These are phyloP conservation scores for Morus bassanus DNA, from an alignment of 2,797 vertebrate genomes.

Conservation along the genomic window DNA sequence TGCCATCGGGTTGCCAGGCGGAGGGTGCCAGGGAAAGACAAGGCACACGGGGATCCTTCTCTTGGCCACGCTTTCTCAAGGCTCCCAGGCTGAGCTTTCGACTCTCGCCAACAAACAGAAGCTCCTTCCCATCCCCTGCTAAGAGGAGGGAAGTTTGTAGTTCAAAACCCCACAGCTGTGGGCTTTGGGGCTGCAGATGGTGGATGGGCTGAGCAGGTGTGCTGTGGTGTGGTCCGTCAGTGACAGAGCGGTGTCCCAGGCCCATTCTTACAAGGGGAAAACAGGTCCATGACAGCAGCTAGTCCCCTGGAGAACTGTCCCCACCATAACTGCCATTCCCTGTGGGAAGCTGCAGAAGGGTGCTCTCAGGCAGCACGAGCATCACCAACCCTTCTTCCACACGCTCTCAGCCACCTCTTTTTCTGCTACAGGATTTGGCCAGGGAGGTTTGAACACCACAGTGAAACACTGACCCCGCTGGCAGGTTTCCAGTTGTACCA, in stretches of 20 bases:
- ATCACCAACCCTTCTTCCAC: neutral
- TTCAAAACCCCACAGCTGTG: neutral
- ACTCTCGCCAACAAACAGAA: neutral
- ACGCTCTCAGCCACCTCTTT: neutral
- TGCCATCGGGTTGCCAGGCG: rapidly evolving
- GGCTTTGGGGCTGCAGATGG: neutral
- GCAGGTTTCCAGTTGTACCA: neutral
- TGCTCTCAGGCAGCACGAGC: neutral
- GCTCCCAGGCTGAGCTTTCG: neutral
- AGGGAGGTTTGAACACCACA: neutral
- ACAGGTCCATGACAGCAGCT: neutral
- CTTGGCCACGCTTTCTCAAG: neutral
- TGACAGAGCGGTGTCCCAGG: neutral
- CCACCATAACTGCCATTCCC: neutral
- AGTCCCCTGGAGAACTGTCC: neutral
- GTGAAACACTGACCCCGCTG: neutral
- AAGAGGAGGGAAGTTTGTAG: neutral
- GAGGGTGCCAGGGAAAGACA: no score
- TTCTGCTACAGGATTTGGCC: neutral
- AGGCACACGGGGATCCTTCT: neutral
- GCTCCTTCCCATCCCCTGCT: neutral
- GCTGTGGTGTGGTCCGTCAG: neutral
- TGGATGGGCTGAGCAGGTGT: neutral
- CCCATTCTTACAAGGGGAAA: neutral
- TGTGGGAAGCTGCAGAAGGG: neutral